These are phyloP conservation scores for Sesia bembeciformis DNA, from an alignment of 2,888 invertebrate genomes.

Conservation along the genomic window DNA sequence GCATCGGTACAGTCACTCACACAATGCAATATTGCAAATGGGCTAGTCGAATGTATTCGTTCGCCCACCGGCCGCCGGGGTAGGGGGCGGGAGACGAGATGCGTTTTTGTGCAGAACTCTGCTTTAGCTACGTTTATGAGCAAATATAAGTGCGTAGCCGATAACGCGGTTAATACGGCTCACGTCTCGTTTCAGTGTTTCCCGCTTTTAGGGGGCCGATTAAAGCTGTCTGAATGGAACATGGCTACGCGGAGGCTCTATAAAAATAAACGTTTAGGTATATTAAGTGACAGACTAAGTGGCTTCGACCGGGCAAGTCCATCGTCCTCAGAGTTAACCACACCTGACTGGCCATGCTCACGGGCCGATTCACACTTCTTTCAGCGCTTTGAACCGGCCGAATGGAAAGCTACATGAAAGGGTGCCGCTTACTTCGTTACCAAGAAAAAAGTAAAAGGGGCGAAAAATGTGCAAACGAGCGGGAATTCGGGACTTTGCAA, in stretches of 20 bases:
- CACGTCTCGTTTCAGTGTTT: not conserved
- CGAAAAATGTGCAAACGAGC: slow-evolving; percentile 24
- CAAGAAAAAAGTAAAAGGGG: slow-evolving; percentile 40
- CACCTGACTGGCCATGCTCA: slow-evolving; percentile 60
- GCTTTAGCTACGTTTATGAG: slow-evolving; percentile 56
- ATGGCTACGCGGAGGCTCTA: slow-evolving; percentile 30
- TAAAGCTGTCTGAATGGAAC: slow-evolving; percentile 12
- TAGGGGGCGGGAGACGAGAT: slow-evolving; percentile 54
- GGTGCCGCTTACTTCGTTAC: slow-evolving; percentile 40
- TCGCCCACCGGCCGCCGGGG: slow-evolving; percentile 52
- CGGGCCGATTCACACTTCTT: slow-evolving; percentile 63
- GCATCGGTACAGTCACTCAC: slow-evolving; percentile 50
- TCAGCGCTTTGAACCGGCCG: slow-evolving; percentile 54
- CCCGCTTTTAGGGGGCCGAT: slow-evolving; percentile 12
- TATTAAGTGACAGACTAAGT: slow-evolving; percentile 63
- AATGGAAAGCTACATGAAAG: slow-evolving; percentile 68
- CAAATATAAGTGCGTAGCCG: slow-evolving; percentile 68
- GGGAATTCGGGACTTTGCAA: slow-evolving; percentile 18
- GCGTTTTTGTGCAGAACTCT: slow-evolving; percentile 69
- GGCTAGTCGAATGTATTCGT: slow-evolving; percentile 73
- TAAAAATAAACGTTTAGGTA: slow-evolving; percentile 42
- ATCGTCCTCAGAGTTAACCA: slow-evolving; percentile 45
- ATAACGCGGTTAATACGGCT: slow-evolving; percentile 23
- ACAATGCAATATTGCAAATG: slow-evolving; percentile 71
- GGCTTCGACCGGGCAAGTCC: slow-evolving; percentile 29